phyloP scores from a whole-genome alignment of 2,113 vertebrate species.

The Equus przewalskii region DNA sequence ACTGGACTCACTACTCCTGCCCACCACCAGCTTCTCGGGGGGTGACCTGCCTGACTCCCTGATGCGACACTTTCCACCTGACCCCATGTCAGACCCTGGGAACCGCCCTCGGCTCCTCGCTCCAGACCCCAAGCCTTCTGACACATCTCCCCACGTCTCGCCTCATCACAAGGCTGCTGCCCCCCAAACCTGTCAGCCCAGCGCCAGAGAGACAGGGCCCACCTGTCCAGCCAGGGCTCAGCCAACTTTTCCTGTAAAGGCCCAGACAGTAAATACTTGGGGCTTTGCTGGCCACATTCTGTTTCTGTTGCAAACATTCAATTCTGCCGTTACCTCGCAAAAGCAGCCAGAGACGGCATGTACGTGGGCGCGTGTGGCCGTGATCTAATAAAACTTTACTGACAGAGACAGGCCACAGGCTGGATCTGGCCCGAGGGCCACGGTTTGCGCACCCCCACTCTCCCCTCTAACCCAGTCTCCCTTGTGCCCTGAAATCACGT shows the following conservation, averaged over 20 bases:
- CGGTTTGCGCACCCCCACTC: not conserved
- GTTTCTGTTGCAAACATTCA: not conserved
- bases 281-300: not conserved
- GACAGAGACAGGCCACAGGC: not conserved
- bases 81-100: not conserved
- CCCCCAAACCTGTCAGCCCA: not conserved
- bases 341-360: not conserved
- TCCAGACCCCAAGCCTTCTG: not conserved
- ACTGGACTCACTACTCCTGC: not conserved
- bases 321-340: not conserved
- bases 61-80: not conserved
- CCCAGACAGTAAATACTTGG: not conserved
- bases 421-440: too few species aligned
- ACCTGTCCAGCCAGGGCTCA: not conserved
- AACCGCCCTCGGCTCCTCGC: not conserved
- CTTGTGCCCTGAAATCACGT: not conserved
- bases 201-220: not conserved
- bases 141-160: not conserved
- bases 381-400: not conserved
- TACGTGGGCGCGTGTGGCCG: accelerated
- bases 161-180: not conserved
- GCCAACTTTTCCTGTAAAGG: not conserved
- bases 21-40: not conserved
- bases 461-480: not conserved
- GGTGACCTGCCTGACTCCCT: not conserved